A percentile compares a stretch with the other conserved stretches of the same genome.
These are phyloP conservation scores for Aphidoletes aphidimyza DNA, from an alignment of 2,888 invertebrate species.

Conservation along the genomic window DNA sequence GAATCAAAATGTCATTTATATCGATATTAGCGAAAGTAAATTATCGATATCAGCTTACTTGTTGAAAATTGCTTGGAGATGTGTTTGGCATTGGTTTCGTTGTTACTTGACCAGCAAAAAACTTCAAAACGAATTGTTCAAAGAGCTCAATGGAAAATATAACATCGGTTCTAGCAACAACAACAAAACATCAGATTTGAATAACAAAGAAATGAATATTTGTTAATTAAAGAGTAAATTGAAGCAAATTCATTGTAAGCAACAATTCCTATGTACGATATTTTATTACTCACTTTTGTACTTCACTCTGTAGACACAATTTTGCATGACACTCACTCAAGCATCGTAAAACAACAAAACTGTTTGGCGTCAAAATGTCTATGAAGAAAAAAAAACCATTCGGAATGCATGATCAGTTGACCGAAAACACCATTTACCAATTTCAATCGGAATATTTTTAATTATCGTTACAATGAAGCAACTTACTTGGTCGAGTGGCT, in stretches of 20 bases:
- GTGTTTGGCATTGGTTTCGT: background rate
- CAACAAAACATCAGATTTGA: too few relatives aligned
- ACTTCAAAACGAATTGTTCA: background rate
- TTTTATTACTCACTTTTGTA: constrained; percentile 1
- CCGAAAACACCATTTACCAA: background rate
- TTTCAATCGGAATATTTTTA: background rate
- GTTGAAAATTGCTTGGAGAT: background rate
- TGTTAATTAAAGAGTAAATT: too few relatives aligned
- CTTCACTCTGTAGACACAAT: constrained; percentile 61
- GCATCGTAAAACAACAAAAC: constrained; percentile 62
- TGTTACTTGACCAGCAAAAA: background rate
- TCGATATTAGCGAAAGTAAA: too few relatives aligned
- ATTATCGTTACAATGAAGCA: background rate
- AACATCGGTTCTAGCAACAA: background rate
- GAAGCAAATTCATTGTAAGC: too few relatives aligned
- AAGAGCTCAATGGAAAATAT: background rate
- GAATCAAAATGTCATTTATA: background rate
- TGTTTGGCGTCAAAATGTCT: constrained; percentile 63
- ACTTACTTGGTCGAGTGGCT: constrained; percentile 63
- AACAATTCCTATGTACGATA: too few relatives aligned
- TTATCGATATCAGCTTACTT: background rate
- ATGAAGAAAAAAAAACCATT: constrained; percentile 55
- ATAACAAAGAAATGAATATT: too few relatives aligned
- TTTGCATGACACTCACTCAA: constrained; percentile 66
- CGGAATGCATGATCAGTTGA: background rate